Conservation (phyloP, 2,888 invertebrate genomes). For the Eupithecia dodoneata region DNA sequence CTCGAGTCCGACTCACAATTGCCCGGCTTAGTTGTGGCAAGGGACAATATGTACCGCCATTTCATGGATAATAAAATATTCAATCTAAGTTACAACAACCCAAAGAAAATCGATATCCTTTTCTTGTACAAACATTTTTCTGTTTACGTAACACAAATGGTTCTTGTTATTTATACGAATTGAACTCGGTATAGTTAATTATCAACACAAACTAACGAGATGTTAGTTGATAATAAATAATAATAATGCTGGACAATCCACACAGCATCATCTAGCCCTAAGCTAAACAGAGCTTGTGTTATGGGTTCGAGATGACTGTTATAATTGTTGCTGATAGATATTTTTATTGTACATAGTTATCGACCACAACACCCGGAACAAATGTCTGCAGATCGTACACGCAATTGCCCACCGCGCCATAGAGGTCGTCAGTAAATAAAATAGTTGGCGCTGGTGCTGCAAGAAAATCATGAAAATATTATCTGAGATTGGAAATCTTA, state of each 20-base stretch:
- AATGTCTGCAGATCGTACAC: too few relatives aligned
- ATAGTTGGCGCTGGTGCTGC: neutral
- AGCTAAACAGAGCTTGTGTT: too few relatives aligned
- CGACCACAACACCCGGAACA: too few relatives aligned
- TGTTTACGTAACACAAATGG: constrained; percentile 1
- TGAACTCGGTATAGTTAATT: neutral
- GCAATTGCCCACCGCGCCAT: too few relatives aligned
- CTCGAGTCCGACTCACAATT: neutral
- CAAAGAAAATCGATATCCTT: constrained; percentile 45
- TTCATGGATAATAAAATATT: constrained; percentile 52
- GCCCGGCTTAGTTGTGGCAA: constrained; percentile 2
- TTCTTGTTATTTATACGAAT: neutral
- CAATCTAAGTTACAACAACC: constrained; percentile 44
- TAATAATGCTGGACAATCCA: too few relatives aligned
- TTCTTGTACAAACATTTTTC: constrained; percentile 11
- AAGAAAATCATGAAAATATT: neutral
- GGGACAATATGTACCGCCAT: constrained; percentile 38
- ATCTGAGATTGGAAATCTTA: constrained; percentile 1
- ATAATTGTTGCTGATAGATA: too few relatives aligned
- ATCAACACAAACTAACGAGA: neutral
- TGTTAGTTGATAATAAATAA: neutral
- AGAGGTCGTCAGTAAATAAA: too few relatives aligned
- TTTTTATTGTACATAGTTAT: too few relatives aligned
- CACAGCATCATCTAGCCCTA: too few relatives aligned
- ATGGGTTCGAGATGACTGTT: too few relatives aligned